phyloP scores from a whole-genome alignment of 2,113 vertebrate species.

The Carassius carassius region DNA sequence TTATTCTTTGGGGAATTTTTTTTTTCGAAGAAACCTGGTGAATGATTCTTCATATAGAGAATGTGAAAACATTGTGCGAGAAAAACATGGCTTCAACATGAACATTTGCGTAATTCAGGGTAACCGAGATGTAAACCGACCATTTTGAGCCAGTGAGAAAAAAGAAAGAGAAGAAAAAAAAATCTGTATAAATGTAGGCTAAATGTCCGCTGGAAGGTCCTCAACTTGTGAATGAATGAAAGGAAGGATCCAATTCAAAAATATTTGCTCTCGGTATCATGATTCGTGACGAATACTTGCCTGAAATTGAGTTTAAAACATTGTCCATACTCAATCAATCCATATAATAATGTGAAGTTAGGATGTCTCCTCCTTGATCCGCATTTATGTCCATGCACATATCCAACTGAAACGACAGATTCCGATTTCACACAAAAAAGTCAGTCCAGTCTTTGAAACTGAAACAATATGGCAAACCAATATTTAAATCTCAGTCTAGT shows the following conservation, averaged over 20 bases:
- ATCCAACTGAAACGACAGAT: constrained; percentile 50
- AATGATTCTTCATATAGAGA: constrained; percentile 38
- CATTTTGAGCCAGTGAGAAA: constrained; percentile 64
- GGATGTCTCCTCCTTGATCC: constrained; percentile 49
- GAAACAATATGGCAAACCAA: constrained; percentile 53
- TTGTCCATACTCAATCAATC: constrained; percentile 47
- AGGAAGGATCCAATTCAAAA: constrained; percentile 59
- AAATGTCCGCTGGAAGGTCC: constrained; percentile 55
- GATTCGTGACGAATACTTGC: constrained; percentile 53
- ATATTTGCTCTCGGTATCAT: constrained; percentile 52
- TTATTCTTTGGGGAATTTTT: not conserved
- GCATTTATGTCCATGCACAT: constrained; percentile 60
- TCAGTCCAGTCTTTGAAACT: constrained; percentile 60
- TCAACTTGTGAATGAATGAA: constrained; percentile 49
- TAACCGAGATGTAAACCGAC: constrained; percentile 65
- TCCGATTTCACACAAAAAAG: constrained; percentile 60
- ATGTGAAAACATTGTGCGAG: constrained; percentile 65
- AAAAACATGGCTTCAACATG: constrained; percentile 64
- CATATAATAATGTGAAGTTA: constrained; percentile 47
- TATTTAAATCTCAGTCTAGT: constrained; percentile 63
- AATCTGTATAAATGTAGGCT: not conserved
- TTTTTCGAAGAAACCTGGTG: not conserved
- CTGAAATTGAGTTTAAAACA: constrained; percentile 38
- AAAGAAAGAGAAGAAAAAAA: not conserved
- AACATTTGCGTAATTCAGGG: constrained; percentile 65